Conservation (phyloP, 2,888 invertebrate genomes). For the Microchrysa polita region DNA sequence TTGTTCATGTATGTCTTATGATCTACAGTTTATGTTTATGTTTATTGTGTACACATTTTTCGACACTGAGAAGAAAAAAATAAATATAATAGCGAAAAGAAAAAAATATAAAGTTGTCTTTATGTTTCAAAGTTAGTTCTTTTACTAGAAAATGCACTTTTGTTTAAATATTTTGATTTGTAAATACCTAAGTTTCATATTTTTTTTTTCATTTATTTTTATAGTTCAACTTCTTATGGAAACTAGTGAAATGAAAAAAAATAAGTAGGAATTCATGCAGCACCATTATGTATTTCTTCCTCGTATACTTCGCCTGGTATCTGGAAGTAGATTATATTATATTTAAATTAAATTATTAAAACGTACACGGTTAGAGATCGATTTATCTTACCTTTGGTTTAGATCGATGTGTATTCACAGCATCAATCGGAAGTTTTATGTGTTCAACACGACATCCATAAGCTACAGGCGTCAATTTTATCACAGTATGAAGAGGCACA, state of each 20-base stretch:
- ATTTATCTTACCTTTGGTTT: slow-evolving; percentile 77
- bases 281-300: slow-evolving; percentile 34
- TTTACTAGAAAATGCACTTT: slow-evolving; percentile 44
- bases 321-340: slow-evolving; percentile 19
- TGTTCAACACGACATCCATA: slow-evolving; percentile 98
- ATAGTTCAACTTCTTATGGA: slow-evolving; percentile 10
- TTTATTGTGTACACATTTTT: slow-evolving; percentile 34
- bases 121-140: slow-evolving; percentile 25
- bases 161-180: slow-evolving; percentile 26
- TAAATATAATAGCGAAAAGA: slow-evolving; percentile 34
- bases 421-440: slow-evolving; percentile 88
- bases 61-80: slow-evolving; percentile 34
- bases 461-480: slow-evolving; percentile 97
- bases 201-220: slow-evolving; percentile 3
- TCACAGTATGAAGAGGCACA: slow-evolving; percentile 93
- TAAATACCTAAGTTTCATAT: slow-evolving; percentile 30
- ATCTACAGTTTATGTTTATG: background rate
- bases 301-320: slow-evolving; percentile 47
- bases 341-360: background rate
- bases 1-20: slow-evolving; percentile 21
- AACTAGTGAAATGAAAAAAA: slow-evolving; percentile 20
- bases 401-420: slow-evolving; percentile 95
- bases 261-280: slow-evolving; percentile 30
- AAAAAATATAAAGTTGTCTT: slow-evolving; percentile 17
- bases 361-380: background rate